Evolutionary conservation across 1,140 invertebrate genomes (phyloP), one percentile per base, ranked within the genome.

Genomic region (Drosophila ananassae): DNA sequence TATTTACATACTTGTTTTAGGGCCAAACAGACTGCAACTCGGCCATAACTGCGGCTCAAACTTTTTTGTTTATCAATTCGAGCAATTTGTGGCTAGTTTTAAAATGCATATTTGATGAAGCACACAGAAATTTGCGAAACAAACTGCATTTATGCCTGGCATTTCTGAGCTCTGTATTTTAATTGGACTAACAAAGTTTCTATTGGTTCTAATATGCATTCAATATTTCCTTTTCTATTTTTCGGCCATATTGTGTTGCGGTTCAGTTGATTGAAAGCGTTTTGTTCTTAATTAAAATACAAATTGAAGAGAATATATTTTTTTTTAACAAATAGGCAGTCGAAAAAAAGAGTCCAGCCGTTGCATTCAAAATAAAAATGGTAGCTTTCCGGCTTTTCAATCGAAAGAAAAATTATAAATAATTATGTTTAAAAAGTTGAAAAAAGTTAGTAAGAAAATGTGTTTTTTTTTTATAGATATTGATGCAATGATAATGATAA

Each of bases 1-100:
- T 68, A 68, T 68, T 68, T 69, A 39, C 66, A 69, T 69, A 50
- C 66, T 56, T 56, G 24, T 48, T 69, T 66, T 22, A 21, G 41
- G 2, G 21, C 62, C 12, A 17, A 4, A 21, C 51, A 54, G 25
- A 22, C 22, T 58, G 24, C 12, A 12, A 17, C 24, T 21, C 3
- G 24, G 30, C 25, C 28, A 50, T 44, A 34, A 25, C 24, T 64
- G 58, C 17, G 46, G 34, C 64, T 30, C 21, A 39, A 62, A 50
- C 34, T 30, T 64, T 34, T 63, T 67, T 48, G 17, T 30, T 24
- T 0, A 48, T 37, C 30, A 47, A 55, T 55, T 67, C 48, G 32
- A 22, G 13, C 17, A 39, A 64, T 30, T 69, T 68, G 32, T 39
- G 39, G 66, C 9, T 68, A 39, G 41, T 41, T 68, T 68, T 44